Percentiles rank a stretch among this genome's conserved stretches.
These are phyloP conservation scores for Pomacea canaliculata DNA, from an alignment of 2,888 invertebrate genomes.

Conservation along the genomic window DNA sequence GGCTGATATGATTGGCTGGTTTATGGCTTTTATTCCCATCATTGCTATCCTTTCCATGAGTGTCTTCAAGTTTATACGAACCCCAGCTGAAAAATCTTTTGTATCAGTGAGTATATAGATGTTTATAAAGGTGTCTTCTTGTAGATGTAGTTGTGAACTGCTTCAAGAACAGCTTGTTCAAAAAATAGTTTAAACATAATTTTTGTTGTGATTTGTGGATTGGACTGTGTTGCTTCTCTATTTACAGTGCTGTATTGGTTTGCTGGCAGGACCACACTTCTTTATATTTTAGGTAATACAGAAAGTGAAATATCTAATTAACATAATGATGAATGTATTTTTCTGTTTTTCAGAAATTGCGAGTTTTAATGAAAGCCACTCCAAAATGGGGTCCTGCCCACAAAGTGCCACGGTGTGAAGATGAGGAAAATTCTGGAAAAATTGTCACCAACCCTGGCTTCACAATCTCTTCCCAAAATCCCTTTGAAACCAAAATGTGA, in stretches of 20 bases:
- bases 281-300: too few relatives aligned
- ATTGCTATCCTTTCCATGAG: slow-evolving; percentile 73
- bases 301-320: too few relatives aligned
- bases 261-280: too few relatives aligned
- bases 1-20: slow-evolving; percentile 85
- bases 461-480: slow-evolving; percentile 32
- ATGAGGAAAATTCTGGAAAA: slow-evolving; percentile 36
- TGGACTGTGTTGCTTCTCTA: too few relatives aligned
- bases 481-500: slow-evolving; percentile 42
- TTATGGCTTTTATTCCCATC: slow-evolving; percentile 81
- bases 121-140: not conserved
- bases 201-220: too few relatives aligned
- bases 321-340: not conserved
- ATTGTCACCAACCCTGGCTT: slow-evolving; percentile 59
- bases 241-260: too few relatives aligned
- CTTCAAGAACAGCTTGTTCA: too few relatives aligned
- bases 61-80: slow-evolving; percentile 55
- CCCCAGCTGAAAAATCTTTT: slow-evolving; percentile 57
- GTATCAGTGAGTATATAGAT: slow-evolving; percentile 54
- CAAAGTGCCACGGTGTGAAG: slow-evolving; percentile 56
- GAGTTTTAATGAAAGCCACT: slow-evolving; percentile 78
- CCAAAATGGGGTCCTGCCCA: slow-evolving; percentile 78
- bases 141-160: too few relatives aligned
- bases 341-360: slow-evolving; percentile 73
- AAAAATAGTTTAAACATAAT: too few relatives aligned